A percentile compares a stretch with the other conserved stretches of the same genome.
These are phyloP conservation scores for Alligator sinensis DNA, from an alignment of 2,113 vertebrate species.

Conservation along the genomic window DNA sequence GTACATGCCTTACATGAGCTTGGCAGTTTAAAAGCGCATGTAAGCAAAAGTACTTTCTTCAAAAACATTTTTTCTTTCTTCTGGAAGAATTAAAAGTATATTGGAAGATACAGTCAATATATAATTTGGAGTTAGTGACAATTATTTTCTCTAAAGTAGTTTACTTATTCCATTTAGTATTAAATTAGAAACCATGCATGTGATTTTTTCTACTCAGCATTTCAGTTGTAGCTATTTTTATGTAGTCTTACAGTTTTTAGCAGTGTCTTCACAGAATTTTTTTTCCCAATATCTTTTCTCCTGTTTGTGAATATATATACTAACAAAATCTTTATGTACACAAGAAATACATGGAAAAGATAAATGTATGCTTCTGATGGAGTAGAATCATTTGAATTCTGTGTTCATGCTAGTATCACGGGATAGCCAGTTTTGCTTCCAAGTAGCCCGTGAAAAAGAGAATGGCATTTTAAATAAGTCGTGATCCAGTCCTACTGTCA, in stretches of 20 bases:
- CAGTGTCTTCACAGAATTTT: background rate
- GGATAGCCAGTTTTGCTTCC: background rate
- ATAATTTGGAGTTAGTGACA: background rate
- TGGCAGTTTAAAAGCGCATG: background rate
- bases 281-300: background rate
- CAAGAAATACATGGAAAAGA: background rate
- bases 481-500: background rate
- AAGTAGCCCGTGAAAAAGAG: background rate
- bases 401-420: background rate
- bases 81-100: background rate
- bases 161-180: background rate
- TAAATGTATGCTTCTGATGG: background rate
- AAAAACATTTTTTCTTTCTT: background rate
- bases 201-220: background rate
- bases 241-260: background rate
- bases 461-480: background rate
- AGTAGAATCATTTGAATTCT: background rate
- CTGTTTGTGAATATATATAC: background rate
- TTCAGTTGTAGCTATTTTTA: background rate
- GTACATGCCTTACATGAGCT: background rate
- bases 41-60: slow-evolving; percentile 3
- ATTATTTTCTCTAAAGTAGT: background rate
- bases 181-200: background rate
- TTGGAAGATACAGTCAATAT: background rate
- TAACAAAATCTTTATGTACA: background rate